phyloP scores from a whole-genome alignment of 1,140 invertebrate genomes.

The Tetramorium parvispinum region DNA sequence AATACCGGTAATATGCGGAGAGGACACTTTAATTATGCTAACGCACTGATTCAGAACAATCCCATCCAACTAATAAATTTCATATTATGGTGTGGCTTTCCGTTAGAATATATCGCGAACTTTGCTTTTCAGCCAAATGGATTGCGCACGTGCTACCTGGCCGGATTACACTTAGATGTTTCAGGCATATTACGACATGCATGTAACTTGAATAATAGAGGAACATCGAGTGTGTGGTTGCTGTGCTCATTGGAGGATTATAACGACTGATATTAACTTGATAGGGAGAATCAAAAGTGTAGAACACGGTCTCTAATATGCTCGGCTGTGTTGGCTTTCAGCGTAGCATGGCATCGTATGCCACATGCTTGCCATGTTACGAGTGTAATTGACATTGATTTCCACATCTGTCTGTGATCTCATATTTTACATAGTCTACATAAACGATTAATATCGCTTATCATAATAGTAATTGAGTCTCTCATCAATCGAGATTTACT shows the following conservation, averaged over 20 bases:
- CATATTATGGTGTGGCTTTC: slow-evolving; percentile 21
- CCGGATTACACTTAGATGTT: slow-evolving; percentile 22
- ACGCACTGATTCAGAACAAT: slow-evolving; percentile 25
- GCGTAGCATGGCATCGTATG: not conserved
- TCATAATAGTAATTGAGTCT: no score
- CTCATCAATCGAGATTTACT: no score
- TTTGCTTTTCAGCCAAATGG: slow-evolving; percentile 35
- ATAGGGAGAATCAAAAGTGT: slow-evolving; percentile 34
- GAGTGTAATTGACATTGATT: not conserved
- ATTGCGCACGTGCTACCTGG: slow-evolving; percentile 30
- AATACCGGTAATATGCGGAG: not conserved
- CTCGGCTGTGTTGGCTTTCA: not conserved
- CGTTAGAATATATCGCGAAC: slow-evolving; percentile 4
- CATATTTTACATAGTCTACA: not conserved
- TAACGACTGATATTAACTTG: slow-evolving; percentile 42
- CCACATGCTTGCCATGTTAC: not conserved
- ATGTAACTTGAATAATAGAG: slow-evolving; percentile 34
- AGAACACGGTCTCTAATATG: slow-evolving; percentile 3
- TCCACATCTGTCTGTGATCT: not conserved
- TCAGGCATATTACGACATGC: slow-evolving; percentile 33
- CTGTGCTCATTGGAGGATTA: not conserved
- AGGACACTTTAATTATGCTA: slow-evolving; percentile 29
- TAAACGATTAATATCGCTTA: not conserved
- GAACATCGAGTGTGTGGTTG: not conserved
- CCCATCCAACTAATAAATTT: slow-evolving; percentile 30